These are phyloP conservation scores for Heliangelus exortis DNA, from an alignment of 2,797 vertebrate species.

Conservation along the genomic window DNA sequence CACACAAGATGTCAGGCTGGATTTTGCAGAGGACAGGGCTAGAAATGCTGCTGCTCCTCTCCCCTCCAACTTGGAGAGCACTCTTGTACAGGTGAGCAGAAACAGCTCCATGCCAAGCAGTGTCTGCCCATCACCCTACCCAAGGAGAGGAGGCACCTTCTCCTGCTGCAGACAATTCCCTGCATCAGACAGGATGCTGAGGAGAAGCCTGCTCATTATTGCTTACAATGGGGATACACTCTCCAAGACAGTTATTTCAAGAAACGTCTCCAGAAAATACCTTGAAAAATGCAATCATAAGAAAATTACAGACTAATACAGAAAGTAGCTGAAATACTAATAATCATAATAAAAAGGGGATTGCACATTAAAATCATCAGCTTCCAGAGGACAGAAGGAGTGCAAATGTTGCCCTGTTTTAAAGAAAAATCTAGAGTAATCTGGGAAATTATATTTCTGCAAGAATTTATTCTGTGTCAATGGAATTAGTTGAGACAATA, in stretches of 20 bases:
- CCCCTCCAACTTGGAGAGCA: neutral
- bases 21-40: neutral
- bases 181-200: neutral
- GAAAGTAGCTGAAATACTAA: neutral
- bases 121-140: accelerated
- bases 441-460: neutral
- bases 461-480: constrained; percentile 24
- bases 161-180: neutral
- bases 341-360: neutral
- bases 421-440: constrained; percentile 27
- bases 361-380: neutral
- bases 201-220: neutral
- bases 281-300: neutral
- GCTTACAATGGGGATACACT: neutral
- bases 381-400: neutral
- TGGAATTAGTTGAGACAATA: constrained; percentile 35
- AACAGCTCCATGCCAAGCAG: neutral
- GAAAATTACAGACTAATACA: neutral
- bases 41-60: neutral
- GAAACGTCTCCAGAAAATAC: neutral
- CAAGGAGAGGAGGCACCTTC: neutral
- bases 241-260: neutral
- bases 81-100: neutral
- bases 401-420: neutral
- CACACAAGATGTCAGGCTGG: neutral